Conservation (phyloP, 2,888 invertebrate genomes). For the Ennomos erosarius region DNA sequence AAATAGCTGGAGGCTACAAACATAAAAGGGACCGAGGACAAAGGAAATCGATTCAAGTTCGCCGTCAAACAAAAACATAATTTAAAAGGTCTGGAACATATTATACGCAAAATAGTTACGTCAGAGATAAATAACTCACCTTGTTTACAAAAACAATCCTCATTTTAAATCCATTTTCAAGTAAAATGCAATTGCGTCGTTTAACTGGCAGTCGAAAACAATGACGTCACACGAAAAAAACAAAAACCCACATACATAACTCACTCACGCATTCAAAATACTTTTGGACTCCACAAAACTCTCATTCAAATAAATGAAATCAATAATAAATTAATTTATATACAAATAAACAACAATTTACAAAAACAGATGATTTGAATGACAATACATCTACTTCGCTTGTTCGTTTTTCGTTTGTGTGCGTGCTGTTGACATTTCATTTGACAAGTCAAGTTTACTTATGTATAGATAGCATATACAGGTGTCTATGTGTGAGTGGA, state of each 20-base stretch:
- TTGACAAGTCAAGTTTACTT: slow-evolving; percentile 13
- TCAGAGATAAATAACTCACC: slow-evolving; percentile 61
- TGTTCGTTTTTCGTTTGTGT: slow-evolving; percentile 45
- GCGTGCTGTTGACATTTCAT: slow-evolving; percentile 33
- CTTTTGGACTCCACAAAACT: slow-evolving; percentile 51
- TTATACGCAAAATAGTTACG: slow-evolving; percentile 45
- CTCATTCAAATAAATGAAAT: slow-evolving; percentile 64
- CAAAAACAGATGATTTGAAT: slow-evolving; percentile 77
- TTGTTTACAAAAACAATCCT: slow-evolving; percentile 70
- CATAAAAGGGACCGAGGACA: slow-evolving; percentile 72
- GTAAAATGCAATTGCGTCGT: slow-evolving; percentile 87
- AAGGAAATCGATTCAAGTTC: slow-evolving; percentile 79
- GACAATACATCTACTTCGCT: slow-evolving; percentile 60
- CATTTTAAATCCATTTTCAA: slow-evolving; percentile 82
- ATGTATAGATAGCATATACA: too few species aligned
- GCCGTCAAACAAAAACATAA: slow-evolving; percentile 46
- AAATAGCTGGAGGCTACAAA: slow-evolving; percentile 39
- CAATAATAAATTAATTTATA: slow-evolving; percentile 71
- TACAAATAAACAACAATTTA: slow-evolving; percentile 78
- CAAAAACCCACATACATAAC: slow-evolving; percentile 67
- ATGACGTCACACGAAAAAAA: slow-evolving; percentile 85
- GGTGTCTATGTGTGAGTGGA: neutral
- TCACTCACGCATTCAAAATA: slow-evolving; percentile 56
- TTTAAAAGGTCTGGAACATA: slow-evolving; percentile 31
- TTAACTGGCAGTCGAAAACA: slow-evolving; percentile 82